A percentile compares a stretch with the other conserved stretches of the same genome.
Conservation (phyloP, 2,113 vertebrate species). For the Lophotis ruficrista region DNA sequence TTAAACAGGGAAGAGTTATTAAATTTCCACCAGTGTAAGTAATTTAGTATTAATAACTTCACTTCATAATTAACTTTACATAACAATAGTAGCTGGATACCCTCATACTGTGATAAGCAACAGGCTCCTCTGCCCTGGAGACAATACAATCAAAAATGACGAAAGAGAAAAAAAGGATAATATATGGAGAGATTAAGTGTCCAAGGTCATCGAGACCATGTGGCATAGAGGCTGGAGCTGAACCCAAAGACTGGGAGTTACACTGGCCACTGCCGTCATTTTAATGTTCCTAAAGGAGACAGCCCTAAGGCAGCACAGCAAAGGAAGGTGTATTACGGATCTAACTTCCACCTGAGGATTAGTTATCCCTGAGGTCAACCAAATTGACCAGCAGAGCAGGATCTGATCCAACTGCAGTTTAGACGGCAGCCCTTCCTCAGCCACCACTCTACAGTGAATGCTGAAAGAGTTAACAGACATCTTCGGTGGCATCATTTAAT, state of each 20-base stretch:
- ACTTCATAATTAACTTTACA: conserved; percentile 40
- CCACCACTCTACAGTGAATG: not conserved
- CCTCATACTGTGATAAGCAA: conserved; percentile 28
- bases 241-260: not conserved
- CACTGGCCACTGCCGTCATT: not conserved
- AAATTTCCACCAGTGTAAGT: not conserved
- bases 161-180: not conserved
- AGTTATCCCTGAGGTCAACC: not conserved
- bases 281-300: not conserved
- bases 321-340: not conserved
- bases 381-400: not conserved
- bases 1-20: not conserved
- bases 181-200: not conserved
- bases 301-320: not conserved
- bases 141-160: conserved; percentile 1
- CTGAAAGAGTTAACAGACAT: not conserved
- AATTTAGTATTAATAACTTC: conserved; percentile 12
- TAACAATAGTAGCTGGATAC: conserved; percentile 14
- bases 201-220: conserved; percentile 9
- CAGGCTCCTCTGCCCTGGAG: conserved; percentile 4
- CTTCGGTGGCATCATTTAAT: not conserved
- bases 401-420: not conserved
- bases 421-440: not conserved
- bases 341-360: not conserved
- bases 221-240: not conserved